Base-by-base conservation (phyloP, 2,888 invertebrate genomes). In the Sympetrum striolatum region DNA sequence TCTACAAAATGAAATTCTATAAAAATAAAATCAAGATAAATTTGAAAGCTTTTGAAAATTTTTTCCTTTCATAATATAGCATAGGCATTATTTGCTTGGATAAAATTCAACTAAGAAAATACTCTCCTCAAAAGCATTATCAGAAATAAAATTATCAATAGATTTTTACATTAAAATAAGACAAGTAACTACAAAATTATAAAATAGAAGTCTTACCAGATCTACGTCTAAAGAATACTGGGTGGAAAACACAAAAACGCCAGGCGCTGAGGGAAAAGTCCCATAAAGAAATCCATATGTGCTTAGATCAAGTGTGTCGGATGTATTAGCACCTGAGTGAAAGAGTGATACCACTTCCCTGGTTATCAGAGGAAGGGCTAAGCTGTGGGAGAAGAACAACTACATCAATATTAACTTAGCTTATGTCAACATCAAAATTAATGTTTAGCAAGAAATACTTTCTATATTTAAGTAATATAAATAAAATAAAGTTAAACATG, bases 261-360 rank as follows among this genome's bases (percentile, higher is more conserved):
- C 98, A 0, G 99, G 99, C 0, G 99, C 99, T 0, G 98, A 96
- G 0, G 99, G 99, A 93, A 99, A 97, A 0, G 98, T 98, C 90
- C 99, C 99, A 93, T 99, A 99, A 0, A 99, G 95, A 94, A 99
- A 99, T 0, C 98, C 99, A 93, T 98, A 99, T 79, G 98, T 98
- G 92, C 98, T 97, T 91, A 98, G 94, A 92, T 98, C 97, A 15
- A 96, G 95, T 0, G 98, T 97, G 92, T 97, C 97, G 31, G 96
- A 96, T 25, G 95, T 95, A 93, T 96, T 96, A 2, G 92, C 91
- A 0, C 93, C 94, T 91, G 96, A 95, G 90, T 97, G 94, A 5
- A 98, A 94, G 79, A 94, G 92, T 92, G 96, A 97, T 0, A 98
- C 97, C 35, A 97, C 96, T 94, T 98, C 98, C 92, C 98, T 95